Conservation (phyloP, 2,113 vertebrate genomes). For the Lepisosteus osseus region DNA sequence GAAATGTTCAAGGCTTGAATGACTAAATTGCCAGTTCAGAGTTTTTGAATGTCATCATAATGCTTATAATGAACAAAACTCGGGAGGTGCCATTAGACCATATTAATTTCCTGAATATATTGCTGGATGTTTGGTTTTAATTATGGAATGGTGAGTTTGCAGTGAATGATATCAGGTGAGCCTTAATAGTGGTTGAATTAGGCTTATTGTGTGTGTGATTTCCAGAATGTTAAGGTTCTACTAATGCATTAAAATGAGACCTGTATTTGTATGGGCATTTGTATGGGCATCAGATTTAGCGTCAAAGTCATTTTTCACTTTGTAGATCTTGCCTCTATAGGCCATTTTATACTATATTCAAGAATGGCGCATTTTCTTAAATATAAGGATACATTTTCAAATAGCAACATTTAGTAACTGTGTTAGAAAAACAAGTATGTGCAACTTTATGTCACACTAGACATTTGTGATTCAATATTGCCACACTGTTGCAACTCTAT, state of each 20-base stretch:
- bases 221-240: not conserved
- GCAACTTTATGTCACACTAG: too few species aligned
- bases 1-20: slow-evolving; percentile 41
- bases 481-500: too few species aligned
- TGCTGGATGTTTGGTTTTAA: slow-evolving; percentile 18
- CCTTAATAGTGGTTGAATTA: slow-evolving; percentile 27
- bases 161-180: slow-evolving; percentile 25
- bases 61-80: slow-evolving; percentile 33
- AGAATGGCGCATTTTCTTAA: too few species aligned
- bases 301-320: not conserved
- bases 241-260: too few species aligned
- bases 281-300: too few species aligned
- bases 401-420: too few species aligned
- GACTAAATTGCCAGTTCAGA: slow-evolving; percentile 34
- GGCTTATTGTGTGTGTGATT: slow-evolving; percentile 2
- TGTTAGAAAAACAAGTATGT: too few species aligned
- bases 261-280: too few species aligned
- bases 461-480: too few species aligned
- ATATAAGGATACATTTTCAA: too few species aligned
- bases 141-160: slow-evolving; percentile 20
- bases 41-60: slow-evolving; percentile 33
- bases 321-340: too few species aligned
- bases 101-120: slow-evolving; percentile 23
- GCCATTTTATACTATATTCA: too few species aligned
- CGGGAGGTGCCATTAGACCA: slow-evolving; percentile 19